These are phyloP conservation scores for Eupeodes luniger DNA, from an alignment of 2,888 invertebrate genomes.

Conservation along the genomic window DNA sequence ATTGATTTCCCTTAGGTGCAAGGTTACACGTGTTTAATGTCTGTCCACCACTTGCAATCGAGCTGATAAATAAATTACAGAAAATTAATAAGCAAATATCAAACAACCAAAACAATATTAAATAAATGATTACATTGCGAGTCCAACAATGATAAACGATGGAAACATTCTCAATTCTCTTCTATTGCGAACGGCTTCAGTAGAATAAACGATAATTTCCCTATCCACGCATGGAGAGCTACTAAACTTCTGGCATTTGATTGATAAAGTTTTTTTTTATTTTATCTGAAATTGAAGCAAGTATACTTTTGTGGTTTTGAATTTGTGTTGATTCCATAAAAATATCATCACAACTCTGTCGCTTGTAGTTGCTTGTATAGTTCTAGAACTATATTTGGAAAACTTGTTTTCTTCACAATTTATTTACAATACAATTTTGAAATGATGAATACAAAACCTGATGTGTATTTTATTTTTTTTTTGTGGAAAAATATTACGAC, in stretches of 20 bases:
- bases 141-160: conserved; percentile 3
- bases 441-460: no score
- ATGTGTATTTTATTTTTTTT: no score
- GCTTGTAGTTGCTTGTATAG: no score
- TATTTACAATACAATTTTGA: no score
- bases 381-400: no score
- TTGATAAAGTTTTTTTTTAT: neutral
- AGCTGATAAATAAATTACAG: neutral
- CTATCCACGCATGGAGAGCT: neutral
- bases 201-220: neutral
- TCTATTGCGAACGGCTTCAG: neutral
- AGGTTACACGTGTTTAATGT: neutral
- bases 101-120: neutral
- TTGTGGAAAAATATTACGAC: no score
- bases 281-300: neutral
- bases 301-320: no score
- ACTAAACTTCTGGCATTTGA: neutral
- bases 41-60: neutral
- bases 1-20: neutral
- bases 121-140: neutral
- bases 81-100: neutral
- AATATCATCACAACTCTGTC: no score
- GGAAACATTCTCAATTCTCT: neutral
- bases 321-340: no score
- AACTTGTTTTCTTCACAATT: no score